Conservation (phyloP, 2,797 vertebrate genomes). For the Crocidura indochinensis region DNA sequence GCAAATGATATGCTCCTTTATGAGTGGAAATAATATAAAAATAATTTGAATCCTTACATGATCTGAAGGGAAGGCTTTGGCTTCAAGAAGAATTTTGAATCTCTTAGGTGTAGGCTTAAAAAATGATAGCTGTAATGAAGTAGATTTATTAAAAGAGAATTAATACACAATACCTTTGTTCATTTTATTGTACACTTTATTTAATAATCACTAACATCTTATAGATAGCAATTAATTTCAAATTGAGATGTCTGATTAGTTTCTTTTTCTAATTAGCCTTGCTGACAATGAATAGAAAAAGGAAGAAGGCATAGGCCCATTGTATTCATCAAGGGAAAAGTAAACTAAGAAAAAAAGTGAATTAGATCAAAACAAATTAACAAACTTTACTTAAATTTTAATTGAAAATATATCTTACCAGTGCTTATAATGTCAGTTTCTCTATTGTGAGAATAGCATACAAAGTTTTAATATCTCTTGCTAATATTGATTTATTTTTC, state of each 20-base stretch:
- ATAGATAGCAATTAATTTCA: conserved; percentile 69
- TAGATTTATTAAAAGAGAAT: conserved; percentile 74
- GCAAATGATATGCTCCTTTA: conserved; percentile 76
- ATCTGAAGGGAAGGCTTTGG: conserved; percentile 97
- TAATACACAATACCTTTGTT: conserved; percentile 55
- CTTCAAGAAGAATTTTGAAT: conserved; percentile 96
- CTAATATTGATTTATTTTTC: neutral
- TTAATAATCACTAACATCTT: conserved; percentile 62
- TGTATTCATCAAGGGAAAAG: conserved; percentile 60
- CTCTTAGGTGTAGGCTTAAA: conserved; percentile 95
- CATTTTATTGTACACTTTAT: conserved; percentile 72
- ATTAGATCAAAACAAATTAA: conserved; percentile 62
- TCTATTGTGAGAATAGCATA: conserved; percentile 14
- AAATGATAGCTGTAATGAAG: conserved; percentile 94
- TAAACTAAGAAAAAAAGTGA: conserved; percentile 52
- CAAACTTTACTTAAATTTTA: conserved; percentile 63
- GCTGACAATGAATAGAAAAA: conserved; percentile 58
- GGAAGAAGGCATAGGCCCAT: conserved; percentile 30
- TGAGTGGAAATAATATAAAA: conserved; percentile 87
- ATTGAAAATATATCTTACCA: conserved; percentile 61
- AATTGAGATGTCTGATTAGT: conserved; percentile 25
- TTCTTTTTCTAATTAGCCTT: conserved; percentile 62
- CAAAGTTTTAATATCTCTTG: neutral
- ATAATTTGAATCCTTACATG: conserved; percentile 93
- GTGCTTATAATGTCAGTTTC: conserved; percentile 47